These are phyloP conservation scores for Drosophila lacicola DNA, from an alignment of 2,888 invertebrate species.

Conservation along the genomic window DNA sequence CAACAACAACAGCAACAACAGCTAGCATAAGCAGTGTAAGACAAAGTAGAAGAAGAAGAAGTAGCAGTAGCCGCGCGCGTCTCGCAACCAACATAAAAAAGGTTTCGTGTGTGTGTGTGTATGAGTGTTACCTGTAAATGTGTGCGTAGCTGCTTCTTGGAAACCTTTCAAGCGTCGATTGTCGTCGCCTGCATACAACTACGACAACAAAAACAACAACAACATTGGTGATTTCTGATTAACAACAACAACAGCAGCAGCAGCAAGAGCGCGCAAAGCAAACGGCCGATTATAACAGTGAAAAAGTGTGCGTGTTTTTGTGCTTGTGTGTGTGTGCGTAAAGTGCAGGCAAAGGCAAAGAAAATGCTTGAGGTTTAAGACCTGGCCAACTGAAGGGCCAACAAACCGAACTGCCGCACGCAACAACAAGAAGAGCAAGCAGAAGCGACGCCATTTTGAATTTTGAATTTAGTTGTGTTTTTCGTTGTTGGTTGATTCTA, in stretches of 20 bases:
- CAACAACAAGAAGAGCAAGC: conserved; percentile 8
- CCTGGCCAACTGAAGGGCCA: conserved; percentile 57
- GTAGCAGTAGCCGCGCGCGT: conserved; percentile 48
- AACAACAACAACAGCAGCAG: conserved; percentile 60
- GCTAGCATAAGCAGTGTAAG: conserved; percentile 14
- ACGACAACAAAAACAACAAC: conserved; percentile 39
- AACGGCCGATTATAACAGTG: conserved; percentile 78
- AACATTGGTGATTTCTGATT: conserved; percentile 61
- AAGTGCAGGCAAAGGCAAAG: conserved; percentile 51
- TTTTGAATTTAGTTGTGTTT: conserved; percentile 41
- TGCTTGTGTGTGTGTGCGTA: conserved; percentile 18
- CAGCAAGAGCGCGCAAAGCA: conserved; percentile 45
- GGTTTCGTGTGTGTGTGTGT: conserved; percentile 32
- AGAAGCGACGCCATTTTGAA: conserved; percentile 64
- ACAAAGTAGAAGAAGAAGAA: conserved; percentile 34
- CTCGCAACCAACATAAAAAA: conserved; percentile 34
- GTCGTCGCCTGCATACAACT: conserved; percentile 57
- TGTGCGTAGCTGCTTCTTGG: conserved; percentile 65
- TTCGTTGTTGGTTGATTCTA: conserved; percentile 29
- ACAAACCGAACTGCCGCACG: conserved; percentile 28
- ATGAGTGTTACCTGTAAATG: conserved; percentile 13
- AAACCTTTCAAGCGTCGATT: conserved; percentile 80
- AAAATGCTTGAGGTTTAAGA: conserved; percentile 68
- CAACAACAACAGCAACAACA: conserved; percentile 44
- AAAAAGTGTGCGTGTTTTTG: conserved; percentile 48